These are phyloP conservation scores for Bothrops jararaca DNA, from an alignment of 2,113 vertebrate species.

Conservation along the genomic window DNA sequence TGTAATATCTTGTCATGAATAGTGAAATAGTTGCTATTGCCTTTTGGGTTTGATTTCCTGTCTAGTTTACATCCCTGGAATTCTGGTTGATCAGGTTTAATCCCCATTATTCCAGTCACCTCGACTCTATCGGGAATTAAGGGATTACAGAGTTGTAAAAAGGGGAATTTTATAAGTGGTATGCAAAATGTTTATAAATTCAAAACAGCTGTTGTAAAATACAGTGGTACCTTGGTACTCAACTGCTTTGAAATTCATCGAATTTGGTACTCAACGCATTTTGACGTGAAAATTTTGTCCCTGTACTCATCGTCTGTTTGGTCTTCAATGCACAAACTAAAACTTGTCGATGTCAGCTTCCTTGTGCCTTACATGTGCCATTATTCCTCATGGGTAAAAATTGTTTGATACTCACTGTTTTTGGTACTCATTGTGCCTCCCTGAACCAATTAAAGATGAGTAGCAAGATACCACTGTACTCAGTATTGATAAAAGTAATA, in stretches of 20 bases:
- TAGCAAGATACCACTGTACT: background rate
- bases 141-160: background rate
- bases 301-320: background rate
- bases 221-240: background rate
- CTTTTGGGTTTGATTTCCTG: background rate
- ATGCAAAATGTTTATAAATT: background rate
- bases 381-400: background rate
- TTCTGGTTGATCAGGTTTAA: background rate
- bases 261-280: background rate
- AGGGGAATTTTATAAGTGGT: background rate
- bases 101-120: background rate
- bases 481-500: background rate
- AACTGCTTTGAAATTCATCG: background rate
- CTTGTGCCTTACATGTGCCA: background rate
- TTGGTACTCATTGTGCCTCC: background rate
- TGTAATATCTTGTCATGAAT: background rate
- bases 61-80: background rate
- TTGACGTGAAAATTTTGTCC: background rate
- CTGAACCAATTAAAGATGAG: background rate
- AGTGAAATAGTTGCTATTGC: background rate
- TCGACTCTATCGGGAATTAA: background rate
- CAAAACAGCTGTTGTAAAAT: background rate
- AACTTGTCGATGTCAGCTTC: background rate
- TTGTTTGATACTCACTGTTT: background rate
- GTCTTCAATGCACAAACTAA: background rate